Evolutionary conservation across 1,140 invertebrate genomes (phyloP).

Genomic region (Drosophila equinoxialis): DNA sequence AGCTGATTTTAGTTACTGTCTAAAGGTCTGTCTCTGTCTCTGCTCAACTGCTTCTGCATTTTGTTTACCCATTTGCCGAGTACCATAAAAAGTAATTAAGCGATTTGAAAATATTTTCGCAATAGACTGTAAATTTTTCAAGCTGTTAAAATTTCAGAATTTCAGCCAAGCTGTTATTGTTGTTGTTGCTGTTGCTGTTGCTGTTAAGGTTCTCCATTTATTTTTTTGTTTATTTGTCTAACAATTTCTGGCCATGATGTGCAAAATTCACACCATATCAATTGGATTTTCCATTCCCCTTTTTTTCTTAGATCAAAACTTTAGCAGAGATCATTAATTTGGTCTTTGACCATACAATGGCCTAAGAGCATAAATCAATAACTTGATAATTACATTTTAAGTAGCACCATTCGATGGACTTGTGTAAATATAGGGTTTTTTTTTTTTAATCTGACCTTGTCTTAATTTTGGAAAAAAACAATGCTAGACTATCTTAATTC

Average conservation of each 20-base stretch:
- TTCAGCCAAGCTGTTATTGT: background rate
- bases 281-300: background rate
- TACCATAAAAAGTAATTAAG: conserved; percentile 60
- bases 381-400: conserved; percentile 10
- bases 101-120: conserved; percentile 48
- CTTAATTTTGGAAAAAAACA: conserved; percentile 16
- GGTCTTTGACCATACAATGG: background rate
- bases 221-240: conserved; percentile 8
- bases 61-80: conserved; percentile 49
- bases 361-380: conserved; percentile 3
- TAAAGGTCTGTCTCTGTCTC: conserved; percentile 26
- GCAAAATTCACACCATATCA: conserved; percentile 5
- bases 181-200: too few relatives aligned
- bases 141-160: conserved; percentile 26
- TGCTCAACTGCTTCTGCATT: conserved; percentile 23
- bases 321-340: background rate
- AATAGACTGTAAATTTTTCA: conserved; percentile 47
- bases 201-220: background rate
- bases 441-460: conserved; percentile 1
- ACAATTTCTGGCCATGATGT: conserved; percentile 11
- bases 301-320: background rate
- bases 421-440: background rate
- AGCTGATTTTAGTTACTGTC: conserved; percentile 26
- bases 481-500: conserved; percentile 26
- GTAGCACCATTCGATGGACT: background rate